A percentile compares a stretch with the other conserved stretches of the same genome.
phyloP scores from a whole-genome alignment of 2,888 invertebrate genomes.

The Philopedon plagiatum region DNA sequence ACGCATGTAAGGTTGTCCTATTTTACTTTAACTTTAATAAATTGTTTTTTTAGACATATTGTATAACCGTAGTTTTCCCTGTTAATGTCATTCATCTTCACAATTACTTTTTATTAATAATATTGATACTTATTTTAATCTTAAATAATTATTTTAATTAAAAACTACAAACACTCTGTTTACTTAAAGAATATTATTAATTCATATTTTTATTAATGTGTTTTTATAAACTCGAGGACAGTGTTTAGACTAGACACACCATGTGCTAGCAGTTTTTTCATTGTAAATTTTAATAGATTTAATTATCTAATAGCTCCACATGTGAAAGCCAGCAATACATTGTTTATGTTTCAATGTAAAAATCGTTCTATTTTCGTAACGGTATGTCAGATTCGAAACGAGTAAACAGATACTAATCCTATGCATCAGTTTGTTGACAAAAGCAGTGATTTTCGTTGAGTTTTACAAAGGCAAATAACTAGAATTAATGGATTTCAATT shows the following conservation, averaged over 20 bases:
- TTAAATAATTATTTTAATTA: too few species aligned
- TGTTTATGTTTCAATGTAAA: conserved; percentile 22
- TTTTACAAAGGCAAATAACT: conserved; percentile 23
- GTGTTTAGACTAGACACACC: background rate
- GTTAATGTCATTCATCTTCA: too few species aligned
- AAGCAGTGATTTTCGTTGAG: conserved; percentile 10
- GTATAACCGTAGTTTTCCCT: too few species aligned
- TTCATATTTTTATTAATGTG: too few species aligned
- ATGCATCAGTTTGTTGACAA: conserved; percentile 30
- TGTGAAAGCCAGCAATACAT: conserved; percentile 3
- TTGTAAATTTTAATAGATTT: conserved; percentile 7
- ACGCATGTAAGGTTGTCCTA: too few species aligned
- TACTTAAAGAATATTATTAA: too few species aligned
- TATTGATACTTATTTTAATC: too few species aligned
- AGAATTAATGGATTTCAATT: conserved; percentile 23
- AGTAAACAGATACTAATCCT: conserved; percentile 23
- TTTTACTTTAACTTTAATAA: too few species aligned
- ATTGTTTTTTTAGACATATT: too few species aligned
- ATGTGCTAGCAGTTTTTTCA: background rate
- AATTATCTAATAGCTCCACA: conserved; percentile 13
- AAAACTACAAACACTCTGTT: too few species aligned
- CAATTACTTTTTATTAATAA: too few species aligned
- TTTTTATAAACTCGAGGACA: too few species aligned
- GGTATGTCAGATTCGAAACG: conserved; percentile 27
- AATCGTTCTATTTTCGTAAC: conserved; percentile 37